A percentile compares a stretch with the other conserved stretches of the same genome.
Evolutionary conservation across 1,140 invertebrate genomes (phyloP).

Genomic region (Drosophila ananassae): DNA sequence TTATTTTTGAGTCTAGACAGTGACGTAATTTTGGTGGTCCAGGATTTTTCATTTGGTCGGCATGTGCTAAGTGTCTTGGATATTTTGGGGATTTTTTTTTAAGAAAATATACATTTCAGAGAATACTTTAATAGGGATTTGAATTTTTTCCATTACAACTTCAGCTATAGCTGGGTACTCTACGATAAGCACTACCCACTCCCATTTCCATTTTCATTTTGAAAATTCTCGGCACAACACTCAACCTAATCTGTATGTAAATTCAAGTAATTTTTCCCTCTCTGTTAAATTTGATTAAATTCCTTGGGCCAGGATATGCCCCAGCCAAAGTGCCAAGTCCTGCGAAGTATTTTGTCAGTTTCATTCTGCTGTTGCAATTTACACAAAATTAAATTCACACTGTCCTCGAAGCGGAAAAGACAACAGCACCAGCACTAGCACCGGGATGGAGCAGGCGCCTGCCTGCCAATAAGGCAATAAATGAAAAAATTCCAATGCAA

Average conservation of each 20-base stretch:
- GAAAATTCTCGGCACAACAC: constrained; percentile 15
- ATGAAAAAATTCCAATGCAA: constrained; percentile 81
- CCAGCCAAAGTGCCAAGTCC: constrained; percentile 2
- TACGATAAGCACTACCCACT: background rate
- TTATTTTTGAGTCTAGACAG: constrained; percentile 23
- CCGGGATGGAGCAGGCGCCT: constrained; percentile 1
- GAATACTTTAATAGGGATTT: background rate
- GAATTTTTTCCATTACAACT: background rate
- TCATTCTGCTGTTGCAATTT: constrained; percentile 63
- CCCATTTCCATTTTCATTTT: constrained; percentile 23
- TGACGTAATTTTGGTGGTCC: constrained; percentile 14
- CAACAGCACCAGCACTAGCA: constrained; percentile 2
- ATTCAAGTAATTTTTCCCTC: constrained; percentile 44
- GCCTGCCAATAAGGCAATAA: no score
- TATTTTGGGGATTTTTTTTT: constrained; percentile 8
- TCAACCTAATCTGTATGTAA: constrained; percentile 51
- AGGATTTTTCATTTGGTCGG: constrained; percentile 10
- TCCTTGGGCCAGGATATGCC: constrained; percentile 23
- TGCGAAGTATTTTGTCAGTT: constrained; percentile 52
- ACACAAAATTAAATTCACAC: constrained; percentile 80
- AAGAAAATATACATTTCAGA: background rate
- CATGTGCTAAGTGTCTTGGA: constrained; percentile 27
- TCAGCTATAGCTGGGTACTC: background rate
- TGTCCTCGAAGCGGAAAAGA: constrained; percentile 50
- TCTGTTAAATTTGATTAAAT: constrained; percentile 51